Percentiles rank a stretch among this genome's conserved stretches.
These are phyloP conservation scores for Bombycilla garrulus DNA, from an alignment of 2,113 vertebrate species.

Conservation along the genomic window DNA sequence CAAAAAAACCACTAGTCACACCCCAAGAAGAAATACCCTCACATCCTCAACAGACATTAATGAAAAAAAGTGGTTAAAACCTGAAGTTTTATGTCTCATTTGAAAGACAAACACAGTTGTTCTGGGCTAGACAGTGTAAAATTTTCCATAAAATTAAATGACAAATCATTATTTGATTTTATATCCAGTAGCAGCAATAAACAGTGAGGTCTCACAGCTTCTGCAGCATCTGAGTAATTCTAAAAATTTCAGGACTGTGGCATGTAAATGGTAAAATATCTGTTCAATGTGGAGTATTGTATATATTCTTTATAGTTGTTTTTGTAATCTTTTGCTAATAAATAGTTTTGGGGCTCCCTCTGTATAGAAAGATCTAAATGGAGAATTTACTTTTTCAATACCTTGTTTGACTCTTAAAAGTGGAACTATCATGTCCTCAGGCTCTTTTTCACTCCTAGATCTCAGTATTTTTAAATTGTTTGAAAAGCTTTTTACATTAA, in stretches of 20 bases:
- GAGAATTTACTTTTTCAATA: not conserved
- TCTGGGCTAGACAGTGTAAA: conserved; percentile 30
- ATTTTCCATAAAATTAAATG: conserved; percentile 48
- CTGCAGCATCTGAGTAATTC: not conserved
- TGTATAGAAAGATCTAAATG: not conserved
- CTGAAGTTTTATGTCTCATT: conserved; percentile 20
- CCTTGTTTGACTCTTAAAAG: not conserved
- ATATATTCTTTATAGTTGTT: conserved; percentile 38
- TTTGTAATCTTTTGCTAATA: conserved; percentile 38
- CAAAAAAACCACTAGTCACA: not conserved
- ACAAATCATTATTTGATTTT: conserved; percentile 58
- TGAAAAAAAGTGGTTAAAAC: conserved; percentile 5
- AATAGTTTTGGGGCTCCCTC: not conserved
- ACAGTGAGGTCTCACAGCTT: conserved; percentile 30
- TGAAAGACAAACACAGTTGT: conserved; percentile 38
- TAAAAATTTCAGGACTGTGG: conserved; percentile 41
- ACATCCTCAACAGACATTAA: not conserved
- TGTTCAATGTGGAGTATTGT: not conserved
- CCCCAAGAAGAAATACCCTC: not conserved
- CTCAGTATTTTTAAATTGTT: not conserved
- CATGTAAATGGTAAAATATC: conserved; percentile 50
- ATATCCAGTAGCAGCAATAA: conserved; percentile 55
- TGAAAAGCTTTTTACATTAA: not conserved
- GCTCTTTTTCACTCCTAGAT: not conserved
- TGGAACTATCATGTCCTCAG: not conserved